Evolutionary conservation across 1,140 invertebrate genomes (phyloP), one percentile per base, ranked within the genome.

Genomic region (Pseudomyrmex sp.): DNA sequence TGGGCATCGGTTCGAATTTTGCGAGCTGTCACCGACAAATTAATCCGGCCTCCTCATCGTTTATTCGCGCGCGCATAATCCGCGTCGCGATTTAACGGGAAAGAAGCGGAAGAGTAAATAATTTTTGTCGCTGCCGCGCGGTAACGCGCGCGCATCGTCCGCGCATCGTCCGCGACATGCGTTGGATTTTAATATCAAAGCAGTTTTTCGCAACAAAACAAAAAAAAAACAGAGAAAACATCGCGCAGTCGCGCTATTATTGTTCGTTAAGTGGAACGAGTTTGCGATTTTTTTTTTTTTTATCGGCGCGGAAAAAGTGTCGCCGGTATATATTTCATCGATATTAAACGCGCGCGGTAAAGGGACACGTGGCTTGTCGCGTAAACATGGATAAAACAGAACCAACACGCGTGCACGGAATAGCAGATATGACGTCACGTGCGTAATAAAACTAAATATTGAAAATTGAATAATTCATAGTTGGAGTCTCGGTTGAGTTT

Each of bases 1-100:
- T 76, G 26, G 12, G 50, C 46, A 35, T 68, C 68, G 72, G 68
- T 73, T 82, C 77, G 72, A 83, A 73, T 90, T 90, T 90, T 87
- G 80, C 76, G 77, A 76, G 65, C 77, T 83, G 79, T 76, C 76
- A 20, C 73, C 56, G 86, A 62, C 76, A 84, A 86, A 88, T 89
- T 79, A 80, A 86, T 84, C 66, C 72, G 72, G 18, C 44, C 50
- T 74, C 63, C 83, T 72, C 65, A 61, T 85, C 77, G 61, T 62
- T 79, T 63, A 50, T 79, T 84, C 54, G 44, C 23, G 48, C 54
- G 66, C 62, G 70, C 76, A 80, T 80, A 74, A 66, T 76, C 59
- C 46, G 72, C 23, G 56, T 35, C 61, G 52, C 58, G 62, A 52
- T 62, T 52, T 70, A 65, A 50, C 62, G 69, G 61, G 52, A 73